Evolutionary conservation across 2,797 vertebrate genomes (phyloP).

Genomic region (Brotula barbata): DNA sequence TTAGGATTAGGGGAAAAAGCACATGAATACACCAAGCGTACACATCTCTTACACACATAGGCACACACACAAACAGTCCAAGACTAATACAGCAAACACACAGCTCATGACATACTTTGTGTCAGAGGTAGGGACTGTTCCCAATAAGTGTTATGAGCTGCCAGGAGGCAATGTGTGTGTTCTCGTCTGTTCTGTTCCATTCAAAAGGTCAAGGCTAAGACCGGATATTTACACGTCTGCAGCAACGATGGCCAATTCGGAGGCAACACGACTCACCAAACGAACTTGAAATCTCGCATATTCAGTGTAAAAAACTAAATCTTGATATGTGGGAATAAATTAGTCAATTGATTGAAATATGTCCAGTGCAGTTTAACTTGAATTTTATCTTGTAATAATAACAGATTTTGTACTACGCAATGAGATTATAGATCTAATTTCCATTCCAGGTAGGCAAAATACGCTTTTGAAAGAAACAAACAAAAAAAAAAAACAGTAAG

Average conservation of each 20-base stretch:
- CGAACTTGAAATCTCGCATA: background rate
- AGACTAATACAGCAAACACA: background rate
- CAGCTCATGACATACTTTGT: slow-evolving; percentile 1
- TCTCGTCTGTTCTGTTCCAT: slow-evolving; percentile 47
- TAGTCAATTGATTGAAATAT: too few relatives aligned
- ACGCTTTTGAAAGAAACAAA: too few relatives aligned
- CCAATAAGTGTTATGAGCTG: slow-evolving; percentile 18
- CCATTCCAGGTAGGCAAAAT: too few relatives aligned
- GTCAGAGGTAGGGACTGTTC: slow-evolving; percentile 32
- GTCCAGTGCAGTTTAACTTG: too few relatives aligned
- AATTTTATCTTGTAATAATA: too few relatives aligned
- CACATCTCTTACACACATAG: slow-evolving; percentile 2
- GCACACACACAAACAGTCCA: background rate
- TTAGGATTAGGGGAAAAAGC: background rate
- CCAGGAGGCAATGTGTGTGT: slow-evolving; percentile 52
- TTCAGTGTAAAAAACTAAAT: background rate
- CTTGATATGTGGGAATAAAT: too few relatives aligned
- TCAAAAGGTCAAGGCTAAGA: slow-evolving; percentile 67
- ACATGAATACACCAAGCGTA: background rate
- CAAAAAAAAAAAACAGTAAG: too few relatives aligned
- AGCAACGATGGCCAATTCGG: slow-evolving; percentile 13
- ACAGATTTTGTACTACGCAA: too few relatives aligned
- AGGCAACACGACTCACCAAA: slow-evolving; percentile 16
- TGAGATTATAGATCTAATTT: too few relatives aligned
- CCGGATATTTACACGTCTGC: slow-evolving; percentile 43